Evolutionary conservation across 1,140 invertebrate genomes (phyloP), one percentile per base, ranked within the genome.

Genomic region (Drosophila cardini): DNA sequence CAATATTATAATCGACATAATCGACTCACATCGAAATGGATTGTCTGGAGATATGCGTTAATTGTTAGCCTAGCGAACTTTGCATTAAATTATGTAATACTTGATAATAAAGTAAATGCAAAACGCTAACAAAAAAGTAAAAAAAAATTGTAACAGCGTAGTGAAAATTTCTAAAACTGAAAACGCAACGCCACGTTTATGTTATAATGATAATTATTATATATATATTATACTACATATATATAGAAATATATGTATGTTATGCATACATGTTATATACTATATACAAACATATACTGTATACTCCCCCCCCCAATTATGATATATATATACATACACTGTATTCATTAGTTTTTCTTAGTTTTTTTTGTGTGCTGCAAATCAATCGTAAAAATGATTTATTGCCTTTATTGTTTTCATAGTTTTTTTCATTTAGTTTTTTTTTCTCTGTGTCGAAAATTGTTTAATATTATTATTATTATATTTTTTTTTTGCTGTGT

Each of bases 171-270:
- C 26, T 16, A 56, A 32, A 68, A 72, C 64, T 67, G 62, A 64
- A 79, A 76, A 80, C 55, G 61, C 80, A 69, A 77, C 52, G 53
- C 55, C 53, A 84, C 81, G 84, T 83, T 72, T 83, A 87, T 89
- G 76, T 83, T 83, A 87, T 79, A 85, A 87, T 83, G 87, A 87
- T 87, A 89, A 83, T 83, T 87, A 87, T 78, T 56, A 78, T 81
- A 68, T 80, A 58, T 63, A 48, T 10, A 60, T 18, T n/a, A n/a
- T n/a, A n/a, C n/a, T n/a, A 45, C 10, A 60, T 56, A 63, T 26
- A 72, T 48, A 56, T 48, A 63, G n/a, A 43, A 11, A 61, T 53
- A 53, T 45, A 70, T 38, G 60, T 60, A 43, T 53, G 58, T 67
- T 16, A 38, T 62, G 46, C 53, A 78, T 76, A 78, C 69, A 72